Base-by-base conservation (phyloP, 2,113 vertebrate genomes). In the Hyperopisus bebe region DNA sequence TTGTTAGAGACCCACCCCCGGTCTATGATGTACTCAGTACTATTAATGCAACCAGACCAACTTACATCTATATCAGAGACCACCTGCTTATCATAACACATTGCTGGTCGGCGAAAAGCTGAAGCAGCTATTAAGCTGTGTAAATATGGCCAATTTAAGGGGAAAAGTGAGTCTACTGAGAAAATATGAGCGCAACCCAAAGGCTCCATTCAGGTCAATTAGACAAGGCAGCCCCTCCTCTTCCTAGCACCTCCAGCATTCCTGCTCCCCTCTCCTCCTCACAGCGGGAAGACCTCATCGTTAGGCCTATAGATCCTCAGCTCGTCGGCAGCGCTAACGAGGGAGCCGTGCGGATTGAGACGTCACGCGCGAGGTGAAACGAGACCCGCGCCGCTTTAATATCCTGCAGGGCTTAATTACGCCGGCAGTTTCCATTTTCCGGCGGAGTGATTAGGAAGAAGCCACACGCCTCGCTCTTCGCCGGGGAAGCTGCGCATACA, bases 191-290 rank as follows among this genome's bases (percentile, higher is more conserved):
- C 5, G 19, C 7, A 1, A 55, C 44, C 85, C n/a, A 86, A 27
- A 86, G 50, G 13, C 27, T 35, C 50, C 47, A 35, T 53, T 39
- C 27, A 31, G n/a, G n/a, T 87, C 15, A 13, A 53, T 55, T 3
- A 31, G n/a, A 35, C 11, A 35, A 0, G 1, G 44, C 74, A 47
- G 11, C 53, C 10, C 6, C 24, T 46, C 31, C 8, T 21, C 74
- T 31, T 70, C 35, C 21, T 0, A 42, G 46, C 74, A 90, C 55
- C 70, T 24, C 74, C 17, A 42, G 35, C 55, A 24, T 51, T 50
- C 86, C 87, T 80, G 66, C 83, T 89, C 90, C 80, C 5, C 82
- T 87, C 1, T 44, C 88, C 24, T 88, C 85, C 86, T 35, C 39
- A 15, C 87, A 66, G 53, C 17, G 39, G 87, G 87, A 13, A 15